phyloP scores from a whole-genome alignment of 2,797 vertebrate genomes.

The Sebastes glaucus region DNA sequence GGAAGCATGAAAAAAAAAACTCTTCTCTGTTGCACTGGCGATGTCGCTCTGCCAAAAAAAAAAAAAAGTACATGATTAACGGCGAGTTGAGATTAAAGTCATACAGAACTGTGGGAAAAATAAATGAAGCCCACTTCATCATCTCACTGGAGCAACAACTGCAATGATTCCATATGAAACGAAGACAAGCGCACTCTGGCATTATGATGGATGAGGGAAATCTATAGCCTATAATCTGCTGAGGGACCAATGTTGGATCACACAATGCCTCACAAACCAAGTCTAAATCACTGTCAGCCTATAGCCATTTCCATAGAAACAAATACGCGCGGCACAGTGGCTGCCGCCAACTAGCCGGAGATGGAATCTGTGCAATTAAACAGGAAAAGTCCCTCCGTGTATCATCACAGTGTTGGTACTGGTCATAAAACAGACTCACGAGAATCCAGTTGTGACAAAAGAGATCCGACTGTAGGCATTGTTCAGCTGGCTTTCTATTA shows the following conservation, averaged over 20 bases:
- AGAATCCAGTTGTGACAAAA: slow-evolving; percentile 47
- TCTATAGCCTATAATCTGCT: slow-evolving; percentile 63
- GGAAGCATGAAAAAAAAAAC: neutral
- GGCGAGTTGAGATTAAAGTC: slow-evolving; percentile 41
- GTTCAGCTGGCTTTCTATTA: slow-evolving; percentile 2
- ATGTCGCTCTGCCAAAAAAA: neutral
- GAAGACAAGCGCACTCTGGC: slow-evolving; percentile 36
- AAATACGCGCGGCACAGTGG: slow-evolving; percentile 35
- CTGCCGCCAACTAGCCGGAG: slow-evolving; percentile 34
- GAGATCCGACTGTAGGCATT: neutral
- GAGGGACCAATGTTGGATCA: slow-evolving; percentile 53
- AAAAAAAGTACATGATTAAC: slow-evolving; percentile 37
- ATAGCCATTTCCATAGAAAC: slow-evolving; percentile 52
- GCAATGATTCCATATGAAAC: slow-evolving; percentile 57
- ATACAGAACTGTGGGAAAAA: slow-evolving; percentile 27
- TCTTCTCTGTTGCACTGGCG: neutral
- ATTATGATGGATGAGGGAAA: slow-evolving; percentile 71
- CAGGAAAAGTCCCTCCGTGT: slow-evolving; percentile 48
- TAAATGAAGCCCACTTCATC: slow-evolving; percentile 49
- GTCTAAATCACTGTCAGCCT: slow-evolving; percentile 68
- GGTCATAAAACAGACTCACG: slow-evolving; percentile 49
- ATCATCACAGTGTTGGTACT: slow-evolving; percentile 34
- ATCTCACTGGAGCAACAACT: slow-evolving; percentile 35
- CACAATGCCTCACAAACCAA: slow-evolving; percentile 61
- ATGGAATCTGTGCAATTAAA: slow-evolving; percentile 53